Base-by-base conservation (phyloP, 2,888 invertebrate species). In the Orgyia antiqua region DNA sequence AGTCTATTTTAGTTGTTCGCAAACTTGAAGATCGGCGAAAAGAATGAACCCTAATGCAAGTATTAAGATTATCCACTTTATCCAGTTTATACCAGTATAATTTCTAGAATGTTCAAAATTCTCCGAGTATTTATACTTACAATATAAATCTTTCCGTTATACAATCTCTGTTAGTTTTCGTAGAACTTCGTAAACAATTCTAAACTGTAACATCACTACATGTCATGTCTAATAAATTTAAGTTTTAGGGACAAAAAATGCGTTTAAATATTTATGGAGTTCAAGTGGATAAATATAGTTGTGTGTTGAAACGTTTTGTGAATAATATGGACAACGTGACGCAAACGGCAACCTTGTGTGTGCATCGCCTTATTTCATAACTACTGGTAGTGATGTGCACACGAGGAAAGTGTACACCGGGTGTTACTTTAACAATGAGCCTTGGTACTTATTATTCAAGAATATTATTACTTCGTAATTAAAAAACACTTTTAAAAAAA, bases 261-360 rank as follows among this genome's bases (percentile, higher is more conserved):
- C 39, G 43, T 55, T 60, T 75, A 64, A 69, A 75, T 75, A 70
- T 76, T 61, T 62, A 76, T 69, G 54, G 27, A 6, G 18, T 30
- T 48, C 44, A 46, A 55, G 53, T 55, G 59, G 62, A 78, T 70
- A 70, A 62, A 72, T 68, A 48, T 56, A 59, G 60, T 76, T 70
- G 13, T 10, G 18, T 33, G 12, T 74, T 61, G 73, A 75, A 76
- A 78, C 61, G 54, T 58, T 59, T 70, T 58, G 67, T 72, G 75
- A 69, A 80, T 82, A 78, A 79, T 72, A 58, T 66, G 60, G 58
- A 52, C 30, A 17, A 57, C 47, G 57, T 83, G 83, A 84, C 83
- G 83, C 70, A 75, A 69, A 46, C 52, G 45, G 38, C 65, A 77
- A 72, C 83, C 83, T 83, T 76, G 79, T 50, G 48, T 49, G 70